Conservation (phyloP, 2,888 invertebrate species). For the Megastigmus dorsalis region DNA sequence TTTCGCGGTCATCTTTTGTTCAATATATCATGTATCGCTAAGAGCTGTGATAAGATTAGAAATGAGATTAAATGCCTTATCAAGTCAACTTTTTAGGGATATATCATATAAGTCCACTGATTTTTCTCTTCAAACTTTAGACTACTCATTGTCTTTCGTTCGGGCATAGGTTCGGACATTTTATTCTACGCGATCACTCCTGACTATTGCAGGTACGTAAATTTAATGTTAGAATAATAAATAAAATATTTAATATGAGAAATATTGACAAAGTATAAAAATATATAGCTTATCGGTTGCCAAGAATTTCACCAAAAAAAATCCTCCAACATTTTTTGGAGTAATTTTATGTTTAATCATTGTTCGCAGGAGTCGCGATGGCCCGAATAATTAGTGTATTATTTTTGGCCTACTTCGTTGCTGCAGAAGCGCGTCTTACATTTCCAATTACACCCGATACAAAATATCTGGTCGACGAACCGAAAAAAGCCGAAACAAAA, state of each 20-base stretch:
- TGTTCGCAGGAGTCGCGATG: conserved; percentile 12
- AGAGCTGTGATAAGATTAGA: conserved; percentile 52
- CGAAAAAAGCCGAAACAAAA: not conserved
- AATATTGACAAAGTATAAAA: not conserved
- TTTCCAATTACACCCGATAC: not conserved
- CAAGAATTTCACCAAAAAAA: too few species aligned
- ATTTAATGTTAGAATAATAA: not conserved
- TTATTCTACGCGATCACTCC: not conserved
- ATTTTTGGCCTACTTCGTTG: not conserved
- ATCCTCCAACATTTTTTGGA: too few species aligned
- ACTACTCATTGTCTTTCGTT: conserved; percentile 12
- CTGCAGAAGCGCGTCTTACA: not conserved
- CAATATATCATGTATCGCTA: conserved; percentile 22
- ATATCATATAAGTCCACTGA: conserved; percentile 37
- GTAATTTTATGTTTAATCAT: not conserved
- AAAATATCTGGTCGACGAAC: not conserved
- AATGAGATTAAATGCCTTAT: conserved; percentile 50
- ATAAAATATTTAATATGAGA: not conserved
- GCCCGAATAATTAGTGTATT: not conserved
- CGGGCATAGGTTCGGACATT: not conserved
- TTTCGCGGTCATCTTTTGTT: conserved; percentile 38
- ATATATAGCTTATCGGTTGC: too few species aligned
- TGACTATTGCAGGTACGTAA: conserved; percentile 30
- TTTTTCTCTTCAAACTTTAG: conserved; percentile 34
- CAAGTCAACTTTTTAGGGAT: conserved; percentile 33